Percentiles rank a stretch among this genome's conserved stretches.
Evolutionary conservation across 2,113 vertebrate species (phyloP).

Genomic region (Phainopepla nitens): DNA sequence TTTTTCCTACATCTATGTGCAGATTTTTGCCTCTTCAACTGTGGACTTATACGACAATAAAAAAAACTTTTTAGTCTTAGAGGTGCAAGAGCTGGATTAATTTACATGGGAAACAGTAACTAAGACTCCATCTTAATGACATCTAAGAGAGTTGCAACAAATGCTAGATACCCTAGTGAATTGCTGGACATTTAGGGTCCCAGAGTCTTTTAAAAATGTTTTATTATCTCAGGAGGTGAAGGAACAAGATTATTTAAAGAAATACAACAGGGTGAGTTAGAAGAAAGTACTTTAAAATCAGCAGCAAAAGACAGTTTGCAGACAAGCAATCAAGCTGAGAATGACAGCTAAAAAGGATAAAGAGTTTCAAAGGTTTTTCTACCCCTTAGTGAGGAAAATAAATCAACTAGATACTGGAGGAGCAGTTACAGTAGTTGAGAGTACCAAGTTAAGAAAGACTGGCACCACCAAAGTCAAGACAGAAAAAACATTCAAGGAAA

Average conservation of each 20-base stretch:
- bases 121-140: background rate
- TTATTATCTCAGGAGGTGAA: background rate
- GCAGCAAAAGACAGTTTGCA: background rate
- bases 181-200: background rate
- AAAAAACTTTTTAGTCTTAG: background rate
- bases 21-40: background rate
- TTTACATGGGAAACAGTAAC: background rate
- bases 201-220: background rate
- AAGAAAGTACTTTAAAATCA: background rate
- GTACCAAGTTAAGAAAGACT: background rate
- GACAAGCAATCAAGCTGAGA: background rate
- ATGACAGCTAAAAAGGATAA: background rate
- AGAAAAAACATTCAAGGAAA: background rate
- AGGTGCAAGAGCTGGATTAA: background rate
- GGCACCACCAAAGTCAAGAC: background rate
- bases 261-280: background rate
- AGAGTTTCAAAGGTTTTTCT: background rate
- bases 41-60: background rate
- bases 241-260: background rate
- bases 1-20: background rate
- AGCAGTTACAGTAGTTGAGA: background rate
- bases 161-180: background rate
- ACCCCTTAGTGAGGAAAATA: background rate
- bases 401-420: background rate
- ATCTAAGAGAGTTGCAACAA: background rate